These are phyloP conservation scores for Bucco capensis DNA, from an alignment of 2,113 vertebrate species.

Conservation along the genomic window DNA sequence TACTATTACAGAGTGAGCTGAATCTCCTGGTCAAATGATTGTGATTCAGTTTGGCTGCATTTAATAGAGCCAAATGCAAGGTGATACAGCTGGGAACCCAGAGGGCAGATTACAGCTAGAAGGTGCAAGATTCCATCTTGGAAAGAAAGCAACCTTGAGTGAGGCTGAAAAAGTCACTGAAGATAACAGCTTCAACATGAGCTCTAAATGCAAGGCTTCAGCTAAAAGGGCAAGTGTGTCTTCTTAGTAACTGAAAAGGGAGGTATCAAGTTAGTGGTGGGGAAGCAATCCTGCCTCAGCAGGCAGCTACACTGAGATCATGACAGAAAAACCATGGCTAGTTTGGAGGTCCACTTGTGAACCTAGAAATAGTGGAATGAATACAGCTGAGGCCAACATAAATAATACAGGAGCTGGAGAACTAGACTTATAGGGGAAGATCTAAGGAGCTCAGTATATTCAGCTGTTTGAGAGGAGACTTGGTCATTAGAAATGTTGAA, in stretches of 20 bases:
- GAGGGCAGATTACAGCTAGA: constrained; percentile 37
- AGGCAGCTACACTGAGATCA: neutral
- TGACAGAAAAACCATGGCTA: neutral
- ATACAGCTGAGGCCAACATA: neutral
- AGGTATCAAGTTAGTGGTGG: constrained; percentile 1
- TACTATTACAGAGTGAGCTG: constrained; percentile 11
- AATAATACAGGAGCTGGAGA: neutral
- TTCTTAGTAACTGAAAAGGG: neutral
- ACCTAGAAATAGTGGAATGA: neutral
- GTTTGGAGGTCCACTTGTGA: neutral
- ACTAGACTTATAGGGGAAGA: neutral
- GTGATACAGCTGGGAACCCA: constrained; percentile 61
- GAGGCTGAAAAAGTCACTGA: constrained; percentile 8
- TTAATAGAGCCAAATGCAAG: constrained; percentile 57
- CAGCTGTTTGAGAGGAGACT: neutral
- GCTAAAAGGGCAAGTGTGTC: constrained; percentile 17
- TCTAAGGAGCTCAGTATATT: neutral
- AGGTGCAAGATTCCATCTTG: constrained; percentile 36
- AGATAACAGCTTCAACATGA: constrained; percentile 56
- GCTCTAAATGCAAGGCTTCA: constrained; percentile 47
- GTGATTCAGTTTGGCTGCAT: constrained; percentile 43
- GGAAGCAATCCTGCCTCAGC: neutral
- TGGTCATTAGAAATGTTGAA: neutral
- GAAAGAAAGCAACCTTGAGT: constrained; percentile 20
- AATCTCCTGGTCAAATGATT: constrained; percentile 26